A percentile compares a stretch with the other conserved stretches of the same genome.
phyloP scores from a whole-genome alignment of 2,797 vertebrate species.

The Xenops minutus region DNA sequence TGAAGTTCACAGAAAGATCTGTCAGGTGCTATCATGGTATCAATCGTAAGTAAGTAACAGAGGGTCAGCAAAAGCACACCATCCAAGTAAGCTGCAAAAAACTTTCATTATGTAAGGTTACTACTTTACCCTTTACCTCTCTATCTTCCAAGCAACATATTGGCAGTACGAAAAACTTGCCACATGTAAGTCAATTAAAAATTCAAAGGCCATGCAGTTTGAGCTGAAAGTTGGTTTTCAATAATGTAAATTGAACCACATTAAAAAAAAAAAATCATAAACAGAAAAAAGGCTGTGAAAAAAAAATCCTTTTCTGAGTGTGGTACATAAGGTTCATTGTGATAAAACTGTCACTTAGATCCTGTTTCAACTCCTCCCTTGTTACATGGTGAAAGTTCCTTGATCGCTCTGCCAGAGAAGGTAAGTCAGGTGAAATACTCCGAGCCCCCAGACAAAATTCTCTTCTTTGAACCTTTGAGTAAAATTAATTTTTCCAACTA shows the following conservation, averaged over 20 bases:
- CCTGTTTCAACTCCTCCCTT: neutral
- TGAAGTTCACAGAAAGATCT: neutral
- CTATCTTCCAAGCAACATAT: neutral
- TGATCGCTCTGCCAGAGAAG: neutral
- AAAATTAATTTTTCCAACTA: neutral
- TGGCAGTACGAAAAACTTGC: constrained; percentile 37
- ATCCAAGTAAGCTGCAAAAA: neutral
- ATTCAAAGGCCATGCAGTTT: neutral
- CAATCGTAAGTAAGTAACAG: neutral
- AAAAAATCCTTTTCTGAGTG: neutral
- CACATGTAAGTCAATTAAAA: neutral
- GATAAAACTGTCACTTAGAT: neutral
- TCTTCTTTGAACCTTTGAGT: neutral
- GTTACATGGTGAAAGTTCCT: constrained; percentile 7
- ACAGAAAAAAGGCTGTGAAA: neutral
- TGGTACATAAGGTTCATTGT: neutral
- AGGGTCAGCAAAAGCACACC: neutral
- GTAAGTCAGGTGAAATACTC: neutral
- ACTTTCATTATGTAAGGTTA: neutral
- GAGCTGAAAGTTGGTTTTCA: neutral
- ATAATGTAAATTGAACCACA: neutral
- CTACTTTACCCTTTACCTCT: neutral
- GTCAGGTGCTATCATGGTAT: neutral
- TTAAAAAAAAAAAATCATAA: neutral
- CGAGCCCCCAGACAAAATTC: neutral